Conservation (phyloP, 2,113 vertebrate species). For the Oreocharis arfaki region DNA sequence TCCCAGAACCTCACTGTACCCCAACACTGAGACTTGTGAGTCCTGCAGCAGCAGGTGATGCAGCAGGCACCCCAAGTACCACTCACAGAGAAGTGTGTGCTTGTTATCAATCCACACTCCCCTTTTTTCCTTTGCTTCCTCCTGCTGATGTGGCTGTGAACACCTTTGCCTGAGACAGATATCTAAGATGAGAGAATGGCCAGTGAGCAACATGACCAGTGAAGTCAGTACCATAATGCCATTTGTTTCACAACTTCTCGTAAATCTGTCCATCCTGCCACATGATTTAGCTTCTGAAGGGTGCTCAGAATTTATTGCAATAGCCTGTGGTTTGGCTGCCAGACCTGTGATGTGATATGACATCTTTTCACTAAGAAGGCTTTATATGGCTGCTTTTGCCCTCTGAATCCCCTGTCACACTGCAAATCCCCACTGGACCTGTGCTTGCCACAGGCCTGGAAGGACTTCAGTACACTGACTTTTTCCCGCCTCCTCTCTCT, state of each 20-base stretch:
- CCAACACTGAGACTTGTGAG: neutral
- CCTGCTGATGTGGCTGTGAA: neutral
- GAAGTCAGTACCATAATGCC: neutral
- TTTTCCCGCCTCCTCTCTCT: rapidly evolving
- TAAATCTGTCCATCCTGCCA: neutral
- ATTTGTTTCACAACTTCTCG: neutral
- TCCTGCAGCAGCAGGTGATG: neutral
- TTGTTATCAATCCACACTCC: neutral
- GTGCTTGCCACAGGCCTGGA: neutral
- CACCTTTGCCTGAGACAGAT: neutral
- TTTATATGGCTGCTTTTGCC: neutral
- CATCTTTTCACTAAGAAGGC: neutral
- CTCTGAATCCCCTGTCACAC: neutral
- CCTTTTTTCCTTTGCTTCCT: neutral
- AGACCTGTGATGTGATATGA: neutral
- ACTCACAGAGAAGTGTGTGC: neutral
- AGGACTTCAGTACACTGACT: neutral
- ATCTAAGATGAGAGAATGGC: neutral
- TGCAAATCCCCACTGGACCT: neutral
- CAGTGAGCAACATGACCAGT: neutral
- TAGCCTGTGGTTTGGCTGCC: neutral
- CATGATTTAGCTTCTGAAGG: neutral
- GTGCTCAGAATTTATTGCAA: neutral
- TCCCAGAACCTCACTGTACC: neutral
- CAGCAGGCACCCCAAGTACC: neutral